These are phyloP conservation scores for Poecile atricapillus DNA, from an alignment of 2,113 vertebrate genomes.

Conservation along the genomic window DNA sequence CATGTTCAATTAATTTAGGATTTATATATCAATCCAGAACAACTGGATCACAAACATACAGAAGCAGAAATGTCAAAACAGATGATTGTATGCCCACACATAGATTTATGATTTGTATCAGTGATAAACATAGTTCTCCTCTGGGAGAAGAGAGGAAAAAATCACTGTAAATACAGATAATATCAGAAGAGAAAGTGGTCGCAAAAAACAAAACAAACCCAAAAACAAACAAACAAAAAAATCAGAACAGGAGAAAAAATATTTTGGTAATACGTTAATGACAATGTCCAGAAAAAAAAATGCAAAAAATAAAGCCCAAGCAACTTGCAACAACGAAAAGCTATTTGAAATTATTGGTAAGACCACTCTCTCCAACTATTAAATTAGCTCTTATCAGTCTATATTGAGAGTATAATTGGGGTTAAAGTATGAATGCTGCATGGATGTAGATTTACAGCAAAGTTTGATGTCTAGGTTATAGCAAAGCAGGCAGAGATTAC, in stretches of 20 bases:
- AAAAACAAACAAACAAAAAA: not conserved
- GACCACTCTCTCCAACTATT: not conserved
- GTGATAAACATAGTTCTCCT: not conserved
- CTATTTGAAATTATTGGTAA: not conserved
- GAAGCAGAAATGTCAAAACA: not conserved
- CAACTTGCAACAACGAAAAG: fast-evolving
- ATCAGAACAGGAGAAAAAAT: not conserved
- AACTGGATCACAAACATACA: not conserved
- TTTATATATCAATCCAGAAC: not conserved
- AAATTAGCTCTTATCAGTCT: not conserved
- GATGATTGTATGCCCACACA: not conserved
- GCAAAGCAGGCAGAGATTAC: not conserved
- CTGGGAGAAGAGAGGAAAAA: not conserved
- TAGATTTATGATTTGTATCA: not conserved
- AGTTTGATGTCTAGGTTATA: not conserved
- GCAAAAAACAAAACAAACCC: not conserved
- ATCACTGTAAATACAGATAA: not conserved
- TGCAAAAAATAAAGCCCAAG: fast-evolving
- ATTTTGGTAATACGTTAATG: not conserved
- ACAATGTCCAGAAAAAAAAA: not conserved
- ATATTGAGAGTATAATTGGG: not conserved
- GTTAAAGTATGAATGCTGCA: not conserved
- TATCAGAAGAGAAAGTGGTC: not conserved
- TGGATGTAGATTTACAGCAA: not conserved
- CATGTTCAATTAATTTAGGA: not conserved